These are phyloP conservation scores for Smittia aterrima DNA, from an alignment of 2,888 invertebrate genomes.

Conservation along the genomic window DNA sequence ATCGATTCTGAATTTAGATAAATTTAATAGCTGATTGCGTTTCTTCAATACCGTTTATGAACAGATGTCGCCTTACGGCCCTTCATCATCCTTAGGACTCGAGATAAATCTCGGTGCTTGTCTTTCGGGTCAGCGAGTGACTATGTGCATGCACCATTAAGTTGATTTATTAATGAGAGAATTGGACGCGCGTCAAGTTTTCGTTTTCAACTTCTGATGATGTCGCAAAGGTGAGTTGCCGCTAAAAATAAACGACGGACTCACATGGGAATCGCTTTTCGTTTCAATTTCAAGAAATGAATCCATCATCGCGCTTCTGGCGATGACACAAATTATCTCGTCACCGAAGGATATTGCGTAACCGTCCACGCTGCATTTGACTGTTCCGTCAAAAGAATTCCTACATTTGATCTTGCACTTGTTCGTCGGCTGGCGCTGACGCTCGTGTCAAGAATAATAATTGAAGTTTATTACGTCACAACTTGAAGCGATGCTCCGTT, in stretches of 20 bases:
- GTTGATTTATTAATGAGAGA: constrained; percentile 33
- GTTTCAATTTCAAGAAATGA: neutral
- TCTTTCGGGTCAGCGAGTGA: constrained; percentile 3
- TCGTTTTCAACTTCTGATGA: neutral
- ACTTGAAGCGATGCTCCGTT: too few relatives aligned
- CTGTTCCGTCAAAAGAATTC: too few relatives aligned
- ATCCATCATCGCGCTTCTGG: constrained; percentile 1
- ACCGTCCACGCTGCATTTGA: neutral
- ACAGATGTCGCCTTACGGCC: constrained; percentile 13
- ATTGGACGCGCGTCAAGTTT: neutral
- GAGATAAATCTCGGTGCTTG: neutral
- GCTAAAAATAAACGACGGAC: neutral
- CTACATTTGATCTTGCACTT: too few relatives aligned
- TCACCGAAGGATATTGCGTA: neutral
- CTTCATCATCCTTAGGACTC: neutral
- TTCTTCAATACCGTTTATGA: neutral
- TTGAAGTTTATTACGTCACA: too few relatives aligned
- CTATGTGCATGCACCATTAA: constrained; percentile 33
- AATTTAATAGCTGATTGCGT: constrained; percentile 32
- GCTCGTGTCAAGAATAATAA: too few relatives aligned
- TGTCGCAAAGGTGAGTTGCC: neutral
- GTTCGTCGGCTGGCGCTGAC: too few relatives aligned
- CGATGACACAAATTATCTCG: neutral
- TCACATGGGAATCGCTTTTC: neutral
- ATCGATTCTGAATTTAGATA: constrained; percentile 32